Conservation (phyloP, 2,113 vertebrate species). For the Arenaria interpres region DNA sequence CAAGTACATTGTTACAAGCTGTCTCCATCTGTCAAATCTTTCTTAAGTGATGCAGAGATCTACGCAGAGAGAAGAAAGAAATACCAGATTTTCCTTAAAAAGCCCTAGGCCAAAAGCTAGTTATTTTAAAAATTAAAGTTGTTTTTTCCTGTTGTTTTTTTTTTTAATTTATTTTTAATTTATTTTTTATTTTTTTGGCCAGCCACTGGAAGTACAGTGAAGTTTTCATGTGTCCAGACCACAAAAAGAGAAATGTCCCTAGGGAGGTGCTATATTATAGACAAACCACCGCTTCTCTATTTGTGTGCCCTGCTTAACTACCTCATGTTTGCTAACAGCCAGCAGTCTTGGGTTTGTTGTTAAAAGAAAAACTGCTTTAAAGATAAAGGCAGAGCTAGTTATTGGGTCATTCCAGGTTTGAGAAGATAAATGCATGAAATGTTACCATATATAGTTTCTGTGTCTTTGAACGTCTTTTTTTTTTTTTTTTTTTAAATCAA, state of each 20-base stretch:
- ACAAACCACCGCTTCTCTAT: background rate
- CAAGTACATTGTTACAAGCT: constrained; percentile 29
- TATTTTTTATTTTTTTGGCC: background rate
- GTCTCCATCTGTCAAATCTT: constrained; percentile 51
- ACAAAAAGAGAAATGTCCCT: background rate
- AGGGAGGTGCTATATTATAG: background rate
- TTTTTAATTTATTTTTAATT: background rate
- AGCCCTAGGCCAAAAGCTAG: background rate
- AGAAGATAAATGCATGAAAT: background rate
- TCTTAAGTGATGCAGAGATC: constrained; percentile 6
- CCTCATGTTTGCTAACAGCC: background rate
- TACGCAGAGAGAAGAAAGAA: background rate
- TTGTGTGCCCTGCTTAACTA: background rate
- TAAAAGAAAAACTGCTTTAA: background rate
- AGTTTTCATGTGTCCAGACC: background rate
- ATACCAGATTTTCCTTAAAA: background rate
- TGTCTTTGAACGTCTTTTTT: background rate
- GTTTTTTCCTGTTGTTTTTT: background rate
- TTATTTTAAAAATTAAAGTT: background rate
- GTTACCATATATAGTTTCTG: background rate
- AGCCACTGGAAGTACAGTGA: background rate
- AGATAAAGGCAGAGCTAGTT: background rate
- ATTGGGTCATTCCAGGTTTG: background rate
- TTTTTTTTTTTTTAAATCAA: background rate
- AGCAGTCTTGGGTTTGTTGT: background rate